phyloP scores from a whole-genome alignment of 2,888 invertebrate genomes.

The Mesopsocus fuscifrons region DNA sequence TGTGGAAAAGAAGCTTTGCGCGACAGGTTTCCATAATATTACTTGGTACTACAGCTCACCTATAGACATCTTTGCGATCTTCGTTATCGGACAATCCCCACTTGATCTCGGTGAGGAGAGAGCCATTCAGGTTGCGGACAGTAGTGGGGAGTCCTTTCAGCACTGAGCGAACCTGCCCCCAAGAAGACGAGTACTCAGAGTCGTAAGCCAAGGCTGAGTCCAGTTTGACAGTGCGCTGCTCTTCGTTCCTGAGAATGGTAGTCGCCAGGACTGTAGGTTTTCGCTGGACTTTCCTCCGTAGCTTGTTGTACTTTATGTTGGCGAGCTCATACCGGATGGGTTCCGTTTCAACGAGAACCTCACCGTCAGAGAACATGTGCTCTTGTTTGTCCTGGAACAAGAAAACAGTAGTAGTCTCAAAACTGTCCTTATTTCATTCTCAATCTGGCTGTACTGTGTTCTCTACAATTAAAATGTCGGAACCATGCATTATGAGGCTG shows the following conservation, averaged over 20 bases:
- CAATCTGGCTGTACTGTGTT: no score
- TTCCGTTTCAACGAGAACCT: conserved; percentile 62
- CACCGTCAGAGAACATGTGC: conserved; percentile 40
- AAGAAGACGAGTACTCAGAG: conserved; percentile 48
- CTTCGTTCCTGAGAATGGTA: conserved; percentile 29
- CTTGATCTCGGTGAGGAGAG: conserved; percentile 35
- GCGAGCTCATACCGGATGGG: conserved; percentile 57
- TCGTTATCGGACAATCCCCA: conserved; percentile 44
- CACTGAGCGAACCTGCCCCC: conserved; percentile 60
- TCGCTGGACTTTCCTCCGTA: conserved; percentile 31
- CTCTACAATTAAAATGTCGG: no score
- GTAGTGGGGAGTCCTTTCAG: conserved; percentile 48
- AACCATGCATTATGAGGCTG: no score
- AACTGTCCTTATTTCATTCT: no score
- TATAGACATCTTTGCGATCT: conserved; percentile 32
- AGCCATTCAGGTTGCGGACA: conserved; percentile 38
- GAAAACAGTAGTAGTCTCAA: background rate
- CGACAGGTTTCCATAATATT: no score
- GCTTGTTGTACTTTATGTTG: conserved; percentile 37
- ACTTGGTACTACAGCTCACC: no score
- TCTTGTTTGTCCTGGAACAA: conserved; percentile 29
- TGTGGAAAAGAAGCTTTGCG: no score
- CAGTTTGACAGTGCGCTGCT: conserved; percentile 35
- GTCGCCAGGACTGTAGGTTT: conserved; percentile 32
- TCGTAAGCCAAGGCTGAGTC: conserved; percentile 55